phyloP scores from a whole-genome alignment of 1,140 invertebrate genomes.

The Sweltsa coloradensis region DNA sequence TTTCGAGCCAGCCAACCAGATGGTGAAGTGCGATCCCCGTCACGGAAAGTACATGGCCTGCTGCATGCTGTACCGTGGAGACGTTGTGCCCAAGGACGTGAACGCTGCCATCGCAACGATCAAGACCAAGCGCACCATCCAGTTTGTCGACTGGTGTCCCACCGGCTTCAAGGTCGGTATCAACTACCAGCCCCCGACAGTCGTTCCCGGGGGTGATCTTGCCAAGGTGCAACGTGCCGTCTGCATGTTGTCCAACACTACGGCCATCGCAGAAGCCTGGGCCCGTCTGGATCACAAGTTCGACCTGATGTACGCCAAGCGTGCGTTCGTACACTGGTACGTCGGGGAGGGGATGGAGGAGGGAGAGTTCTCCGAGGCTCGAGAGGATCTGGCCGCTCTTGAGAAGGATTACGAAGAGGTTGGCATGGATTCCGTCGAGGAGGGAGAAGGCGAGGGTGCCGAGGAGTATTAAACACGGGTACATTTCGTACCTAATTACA shows the following conservation, averaged over 20 bases:
- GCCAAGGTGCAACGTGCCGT: constrained; percentile 58
- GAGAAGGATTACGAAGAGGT: constrained; percentile 57
- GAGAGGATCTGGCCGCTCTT: constrained; percentile 50
- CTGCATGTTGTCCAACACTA: constrained; percentile 72
- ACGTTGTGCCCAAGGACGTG: constrained; percentile 61
- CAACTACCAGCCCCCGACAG: constrained; percentile 76
- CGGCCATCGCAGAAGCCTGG: constrained; percentile 68
- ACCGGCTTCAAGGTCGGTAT: constrained; percentile 71
- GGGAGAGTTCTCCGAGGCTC: constrained; percentile 49
- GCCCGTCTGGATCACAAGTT: constrained; percentile 69
- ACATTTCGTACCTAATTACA: too few relatives aligned
- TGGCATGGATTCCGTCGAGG: constrained; percentile 43
- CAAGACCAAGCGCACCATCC: constrained; percentile 69
- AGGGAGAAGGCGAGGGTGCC: constrained; percentile 37
- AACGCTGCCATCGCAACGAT: constrained; percentile 73
- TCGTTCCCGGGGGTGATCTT: constrained; percentile 69
- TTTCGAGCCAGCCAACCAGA: constrained; percentile 81
- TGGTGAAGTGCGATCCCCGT: constrained; percentile 85
- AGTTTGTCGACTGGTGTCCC: constrained; percentile 77
- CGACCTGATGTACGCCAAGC: constrained; percentile 65
- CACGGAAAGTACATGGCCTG: constrained; percentile 85
- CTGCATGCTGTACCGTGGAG: constrained; percentile 58
- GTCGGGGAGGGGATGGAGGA: constrained; percentile 53
- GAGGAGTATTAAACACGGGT: constrained; percentile 34
- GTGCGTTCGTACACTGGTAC: constrained; percentile 50